These are phyloP conservation scores for Zaprionus ornatus DNA, from an alignment of 1,140 invertebrate genomes.

Conservation along the genomic window DNA sequence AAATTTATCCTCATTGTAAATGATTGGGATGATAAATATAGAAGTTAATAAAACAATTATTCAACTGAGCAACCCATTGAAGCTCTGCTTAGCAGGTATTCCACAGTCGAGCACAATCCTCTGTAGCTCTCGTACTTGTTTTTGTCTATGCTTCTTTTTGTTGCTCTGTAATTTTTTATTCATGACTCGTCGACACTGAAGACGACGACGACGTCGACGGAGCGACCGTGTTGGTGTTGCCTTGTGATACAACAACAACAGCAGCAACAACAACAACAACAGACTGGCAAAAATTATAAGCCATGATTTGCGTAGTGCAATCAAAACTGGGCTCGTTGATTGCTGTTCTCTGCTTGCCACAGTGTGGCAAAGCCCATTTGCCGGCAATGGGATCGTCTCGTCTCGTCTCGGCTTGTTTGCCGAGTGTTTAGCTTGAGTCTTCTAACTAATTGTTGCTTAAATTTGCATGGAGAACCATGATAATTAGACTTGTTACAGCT, in stretches of 20 bases:
- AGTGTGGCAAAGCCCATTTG: conserved; percentile 10
- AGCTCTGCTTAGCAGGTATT: too few relatives aligned
- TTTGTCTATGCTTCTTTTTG: conserved; percentile 35
- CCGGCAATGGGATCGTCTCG: not conserved
- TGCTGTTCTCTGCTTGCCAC: conserved; percentile 3
- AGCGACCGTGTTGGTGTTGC: conserved; percentile 41
- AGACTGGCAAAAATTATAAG: conserved; percentile 31
- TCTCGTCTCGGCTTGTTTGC: not conserved
- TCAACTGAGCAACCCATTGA: too few relatives aligned
- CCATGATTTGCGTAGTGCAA: conserved; percentile 47
- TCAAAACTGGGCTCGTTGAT: conserved; percentile 35
- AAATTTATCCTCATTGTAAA: too few relatives aligned
- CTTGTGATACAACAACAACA: conserved; percentile 43
- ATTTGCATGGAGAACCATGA: not conserved
- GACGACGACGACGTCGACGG: conserved; percentile 31
- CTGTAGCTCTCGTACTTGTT: conserved; percentile 5
- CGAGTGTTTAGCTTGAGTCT: not conserved
- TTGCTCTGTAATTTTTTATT: conserved; percentile 60
- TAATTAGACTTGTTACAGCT: not conserved
- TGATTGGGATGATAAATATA: too few relatives aligned
- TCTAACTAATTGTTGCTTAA: conserved; percentile 6
- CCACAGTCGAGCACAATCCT: too few relatives aligned
- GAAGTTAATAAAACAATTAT: too few relatives aligned
- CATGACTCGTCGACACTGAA: conserved; percentile 78
- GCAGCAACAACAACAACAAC: conserved; percentile 13